Evolutionary conservation across 1,140 invertebrate genomes (phyloP).

Genomic region (Triops longicaudatus): DNA sequence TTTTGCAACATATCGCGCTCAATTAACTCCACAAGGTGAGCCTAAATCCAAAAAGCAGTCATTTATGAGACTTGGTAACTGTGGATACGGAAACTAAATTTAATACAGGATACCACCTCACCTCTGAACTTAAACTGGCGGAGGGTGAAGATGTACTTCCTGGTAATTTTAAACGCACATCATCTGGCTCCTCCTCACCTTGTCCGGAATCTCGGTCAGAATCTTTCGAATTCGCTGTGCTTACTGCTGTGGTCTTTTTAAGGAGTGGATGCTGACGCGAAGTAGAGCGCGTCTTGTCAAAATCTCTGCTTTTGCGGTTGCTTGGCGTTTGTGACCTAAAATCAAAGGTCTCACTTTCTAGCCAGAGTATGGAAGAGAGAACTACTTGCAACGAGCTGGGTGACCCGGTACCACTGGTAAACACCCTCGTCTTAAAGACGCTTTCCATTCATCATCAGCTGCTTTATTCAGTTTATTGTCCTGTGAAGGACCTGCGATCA

Average conservation of each 20-base stretch:
- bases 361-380: not conserved
- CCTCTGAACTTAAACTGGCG: not conserved
- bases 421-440: not conserved
- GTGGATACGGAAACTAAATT: no score
- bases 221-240: not conserved
- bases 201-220: not conserved
- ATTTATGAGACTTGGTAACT: no score
- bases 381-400: not conserved
- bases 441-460: conserved; percentile 2
- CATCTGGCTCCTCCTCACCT: not conserved
- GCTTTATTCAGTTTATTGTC: not conserved
- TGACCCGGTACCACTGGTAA: not conserved
- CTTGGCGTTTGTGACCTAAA: not conserved
- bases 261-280: not conserved
- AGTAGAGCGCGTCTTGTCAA: not conserved
- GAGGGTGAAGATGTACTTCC: not conserved
- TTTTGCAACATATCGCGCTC: conserved; percentile 61
- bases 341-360: not conserved
- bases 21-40: conserved; percentile 65
- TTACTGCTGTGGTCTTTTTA: not conserved
- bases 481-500: not conserved
- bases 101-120: not conserved
- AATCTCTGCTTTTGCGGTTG: not conserved
- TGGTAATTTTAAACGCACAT: not conserved
- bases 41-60: conserved; percentile 42